Conservation (phyloP, 2,888 invertebrate species). For the Parapristionchus giblindavisi region DNA sequence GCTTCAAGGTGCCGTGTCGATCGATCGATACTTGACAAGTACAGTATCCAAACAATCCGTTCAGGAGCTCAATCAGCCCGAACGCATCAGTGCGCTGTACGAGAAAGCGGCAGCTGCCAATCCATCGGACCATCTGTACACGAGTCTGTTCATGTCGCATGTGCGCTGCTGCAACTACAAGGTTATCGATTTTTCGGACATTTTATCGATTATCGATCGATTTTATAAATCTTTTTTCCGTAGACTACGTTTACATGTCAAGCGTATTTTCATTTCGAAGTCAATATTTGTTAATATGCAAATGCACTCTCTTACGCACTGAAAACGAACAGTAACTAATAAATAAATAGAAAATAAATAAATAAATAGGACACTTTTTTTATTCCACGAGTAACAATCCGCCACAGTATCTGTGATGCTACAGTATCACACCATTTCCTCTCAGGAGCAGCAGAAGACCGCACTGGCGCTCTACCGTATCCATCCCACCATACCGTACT, state of each 20-base stretch:
- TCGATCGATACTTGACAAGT: not conserved
- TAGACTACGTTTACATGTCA: not conserved
- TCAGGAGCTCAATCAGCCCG: conserved; percentile 73
- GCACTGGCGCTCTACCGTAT: conserved; percentile 90
- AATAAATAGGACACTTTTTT: not conserved
- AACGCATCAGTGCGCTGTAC: conserved; percentile 87
- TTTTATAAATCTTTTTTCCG: not conserved
- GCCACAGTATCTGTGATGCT: too few species aligned
- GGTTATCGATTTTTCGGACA: not conserved
- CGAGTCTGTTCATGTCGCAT: conserved; percentile 94
- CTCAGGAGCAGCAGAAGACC: conserved; percentile 74
- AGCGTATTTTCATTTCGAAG: not conserved
- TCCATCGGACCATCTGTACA: conserved; percentile 87
- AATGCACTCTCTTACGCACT: too few species aligned
- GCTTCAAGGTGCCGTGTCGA: conserved; percentile 83
- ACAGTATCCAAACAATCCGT: conserved; percentile 40
- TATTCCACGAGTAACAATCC: too few species aligned
- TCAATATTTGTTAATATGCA: not conserved
- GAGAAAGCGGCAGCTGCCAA: conserved; percentile 88
- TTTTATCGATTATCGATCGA: not conserved
- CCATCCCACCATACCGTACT: conserved; percentile 92
- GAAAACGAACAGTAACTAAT: not conserved
- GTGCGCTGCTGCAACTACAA: conserved; percentile 75
- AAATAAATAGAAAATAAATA: not conserved
- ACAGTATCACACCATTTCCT: too few species aligned